Evolutionary conservation across 2,888 invertebrate genomes (phyloP).

Genomic region (Lepidocyrtoides sp.): DNA sequence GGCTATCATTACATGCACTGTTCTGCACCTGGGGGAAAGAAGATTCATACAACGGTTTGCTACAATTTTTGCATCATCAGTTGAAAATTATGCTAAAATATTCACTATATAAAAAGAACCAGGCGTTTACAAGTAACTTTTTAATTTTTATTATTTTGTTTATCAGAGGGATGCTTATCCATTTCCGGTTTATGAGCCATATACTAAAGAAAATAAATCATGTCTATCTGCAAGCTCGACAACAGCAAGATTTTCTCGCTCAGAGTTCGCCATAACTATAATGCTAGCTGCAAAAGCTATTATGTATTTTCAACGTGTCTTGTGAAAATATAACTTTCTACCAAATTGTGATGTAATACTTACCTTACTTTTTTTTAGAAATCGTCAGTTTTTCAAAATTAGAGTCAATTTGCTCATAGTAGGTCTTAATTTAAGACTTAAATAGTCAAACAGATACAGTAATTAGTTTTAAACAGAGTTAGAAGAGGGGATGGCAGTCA

Average conservation of each 20-base stretch:
- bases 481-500: no score
- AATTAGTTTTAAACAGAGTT: no score
- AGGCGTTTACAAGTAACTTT: neutral
- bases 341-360: no score
- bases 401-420: no score
- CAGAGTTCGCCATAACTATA: neutral
- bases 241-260: neutral
- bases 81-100: no score
- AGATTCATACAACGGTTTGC: conserved; percentile 63
- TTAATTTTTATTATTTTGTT: neutral
- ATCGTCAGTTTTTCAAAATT: no score
- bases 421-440: no score
- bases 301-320: neutral
- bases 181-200: conserved; percentile 53
- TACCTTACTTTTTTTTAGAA: no score
- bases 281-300: neutral
- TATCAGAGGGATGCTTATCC: conserved; percentile 48
- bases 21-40: conserved; percentile 56
- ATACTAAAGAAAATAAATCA: neutral
- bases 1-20: conserved; percentile 73
- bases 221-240: neutral
- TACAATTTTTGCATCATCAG: no score
- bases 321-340: no score
- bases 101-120: no score
- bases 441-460: no score